These are phyloP conservation scores for Corapipo altera DNA, from an alignment of 2,113 vertebrate species.

Conservation along the genomic window DNA sequence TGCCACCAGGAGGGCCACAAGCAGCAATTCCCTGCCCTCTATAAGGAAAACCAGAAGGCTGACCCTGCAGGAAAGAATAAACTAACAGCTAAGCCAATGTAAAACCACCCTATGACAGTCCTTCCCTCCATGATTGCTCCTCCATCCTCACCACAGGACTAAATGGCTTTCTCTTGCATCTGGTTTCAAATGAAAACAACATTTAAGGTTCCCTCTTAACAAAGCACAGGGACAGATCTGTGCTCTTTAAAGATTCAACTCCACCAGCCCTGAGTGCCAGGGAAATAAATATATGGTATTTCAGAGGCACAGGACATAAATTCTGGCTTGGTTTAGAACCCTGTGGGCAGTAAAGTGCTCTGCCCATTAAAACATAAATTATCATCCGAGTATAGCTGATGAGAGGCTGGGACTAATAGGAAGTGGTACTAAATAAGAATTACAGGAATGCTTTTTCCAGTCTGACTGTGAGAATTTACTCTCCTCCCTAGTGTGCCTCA, in stretches of 20 bases:
- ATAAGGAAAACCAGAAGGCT: background rate
- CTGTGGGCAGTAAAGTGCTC: conserved; percentile 18
- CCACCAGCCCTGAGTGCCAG: background rate
- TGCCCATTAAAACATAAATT: conserved; percentile 55
- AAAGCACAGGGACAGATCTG: background rate
- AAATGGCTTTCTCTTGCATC: background rate
- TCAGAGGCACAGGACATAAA: background rate
- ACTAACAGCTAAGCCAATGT: background rate
- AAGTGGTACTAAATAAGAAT: conserved; percentile 31
- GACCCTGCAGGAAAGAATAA: background rate
- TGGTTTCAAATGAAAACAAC: background rate
- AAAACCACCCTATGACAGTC: accelerated
- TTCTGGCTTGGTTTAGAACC: conserved; percentile 23
- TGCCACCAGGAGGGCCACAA: background rate
- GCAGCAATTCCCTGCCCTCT: background rate
- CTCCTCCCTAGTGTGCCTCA: background rate
- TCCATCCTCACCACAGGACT: background rate
- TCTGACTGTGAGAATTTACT: background rate
- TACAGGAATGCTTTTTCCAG: background rate
- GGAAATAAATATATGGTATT: conserved; percentile 54
- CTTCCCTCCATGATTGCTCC: background rate
- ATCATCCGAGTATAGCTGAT: background rate
- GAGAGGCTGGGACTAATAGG: conserved; percentile 30
- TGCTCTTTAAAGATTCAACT: conserved; percentile 46
- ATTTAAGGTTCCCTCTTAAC: background rate